A percentile compares a stretch with the other conserved stretches of the same genome.
Conservation (phyloP, 1,140 invertebrate species). For the Ceratina calcarata region DNA sequence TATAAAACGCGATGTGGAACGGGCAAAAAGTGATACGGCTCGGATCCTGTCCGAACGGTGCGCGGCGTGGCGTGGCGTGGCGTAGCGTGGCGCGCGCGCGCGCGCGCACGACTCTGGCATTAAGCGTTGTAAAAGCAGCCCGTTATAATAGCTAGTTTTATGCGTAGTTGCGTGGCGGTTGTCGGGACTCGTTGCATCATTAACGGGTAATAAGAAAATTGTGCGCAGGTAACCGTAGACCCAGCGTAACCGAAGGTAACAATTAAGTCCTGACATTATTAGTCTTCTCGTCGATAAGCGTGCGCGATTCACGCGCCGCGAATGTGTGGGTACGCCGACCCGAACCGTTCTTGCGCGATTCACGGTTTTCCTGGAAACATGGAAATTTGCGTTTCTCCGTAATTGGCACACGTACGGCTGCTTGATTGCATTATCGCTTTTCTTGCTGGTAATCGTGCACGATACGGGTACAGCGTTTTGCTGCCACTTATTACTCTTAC, state of each 20-base stretch:
- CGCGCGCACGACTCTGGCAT: conserved; percentile 20
- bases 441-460: conserved; percentile 14
- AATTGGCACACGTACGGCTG: conserved; percentile 26
- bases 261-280: conserved; percentile 63
- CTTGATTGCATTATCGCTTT: conserved; percentile 20
- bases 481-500: background rate
- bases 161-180: conserved; percentile 44
- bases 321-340: too few species aligned
- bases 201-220: conserved; percentile 68
- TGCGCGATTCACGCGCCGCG: background rate
- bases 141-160: conserved; percentile 64
- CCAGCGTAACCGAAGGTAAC: conserved; percentile 45
- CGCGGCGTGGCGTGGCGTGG: too few species aligned
- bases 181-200: conserved; percentile 62
- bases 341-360: background rate
- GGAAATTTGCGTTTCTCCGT: conserved; percentile 33
- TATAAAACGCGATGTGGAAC: conserved; percentile 57
- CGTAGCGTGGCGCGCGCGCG: too few species aligned
- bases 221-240: conserved; percentile 59
- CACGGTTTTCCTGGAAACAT: conserved; percentile 25
- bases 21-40: conserved; percentile 45
- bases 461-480: background rate
- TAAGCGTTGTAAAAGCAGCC: conserved; percentile 57
- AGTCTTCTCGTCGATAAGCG: conserved; percentile 47
- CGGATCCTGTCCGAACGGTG: conserved; percentile 2